A percentile compares a stretch with the other conserved stretches of the same genome.
Evolutionary conservation across 2,888 invertebrate species (phyloP).

Genomic region (Drosophila parthenogenetica): DNA sequence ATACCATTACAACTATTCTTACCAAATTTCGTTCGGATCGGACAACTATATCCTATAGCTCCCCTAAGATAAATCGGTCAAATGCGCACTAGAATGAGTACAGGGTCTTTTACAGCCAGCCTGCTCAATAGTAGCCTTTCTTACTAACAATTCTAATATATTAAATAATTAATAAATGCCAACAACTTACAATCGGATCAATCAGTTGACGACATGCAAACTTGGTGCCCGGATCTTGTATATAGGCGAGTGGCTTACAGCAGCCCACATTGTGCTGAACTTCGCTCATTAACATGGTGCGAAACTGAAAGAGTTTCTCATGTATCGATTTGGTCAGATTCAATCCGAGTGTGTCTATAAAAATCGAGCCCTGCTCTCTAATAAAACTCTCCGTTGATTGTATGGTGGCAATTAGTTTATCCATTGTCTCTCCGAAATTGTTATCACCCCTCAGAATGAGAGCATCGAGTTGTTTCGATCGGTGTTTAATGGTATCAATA

Average conservation of each 20-base stretch:
- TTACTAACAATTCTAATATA: no score
- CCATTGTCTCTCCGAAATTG: neutral
- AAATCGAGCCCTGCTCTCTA: neutral
- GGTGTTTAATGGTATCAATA: neutral
- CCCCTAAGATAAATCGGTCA: no score
- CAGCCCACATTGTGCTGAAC: neutral
- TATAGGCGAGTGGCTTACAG: constrained; percentile 6
- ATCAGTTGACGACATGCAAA: constrained; percentile 23
- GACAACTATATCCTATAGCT: no score
- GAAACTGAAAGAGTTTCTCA: neutral
- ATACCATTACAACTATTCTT: no score
- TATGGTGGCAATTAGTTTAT: neutral
- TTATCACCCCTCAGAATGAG: neutral
- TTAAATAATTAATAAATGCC: no score
- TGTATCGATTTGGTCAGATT: constrained; percentile 24
- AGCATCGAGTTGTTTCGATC: neutral
- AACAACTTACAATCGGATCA: constrained; percentile 43
- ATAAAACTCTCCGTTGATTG: neutral
- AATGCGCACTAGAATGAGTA: no score
- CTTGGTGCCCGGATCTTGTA: constrained; percentile 6
- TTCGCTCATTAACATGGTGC: neutral
- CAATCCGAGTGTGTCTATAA: constrained; percentile 6
- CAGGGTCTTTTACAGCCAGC: no score
- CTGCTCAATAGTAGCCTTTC: no score
- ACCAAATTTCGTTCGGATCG: no score